Conservation (phyloP, 1,140 invertebrate genomes). For the Heliconius eleuchia region DNA sequence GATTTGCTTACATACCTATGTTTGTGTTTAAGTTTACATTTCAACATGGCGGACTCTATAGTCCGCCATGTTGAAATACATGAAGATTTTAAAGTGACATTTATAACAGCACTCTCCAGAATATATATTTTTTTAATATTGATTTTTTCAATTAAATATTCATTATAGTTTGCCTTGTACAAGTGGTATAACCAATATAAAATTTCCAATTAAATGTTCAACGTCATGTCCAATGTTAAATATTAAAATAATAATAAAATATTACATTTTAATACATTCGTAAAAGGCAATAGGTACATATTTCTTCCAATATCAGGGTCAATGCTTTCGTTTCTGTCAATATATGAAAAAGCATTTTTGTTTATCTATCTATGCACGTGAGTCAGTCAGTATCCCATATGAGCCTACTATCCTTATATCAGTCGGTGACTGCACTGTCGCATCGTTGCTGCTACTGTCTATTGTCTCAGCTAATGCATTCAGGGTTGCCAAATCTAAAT, state of each 20-base stretch:
- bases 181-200: too few species aligned
- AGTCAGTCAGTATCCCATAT: conserved; percentile 2
- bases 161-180: too few species aligned
- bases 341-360: background rate
- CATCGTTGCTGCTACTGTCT: conserved; percentile 40
- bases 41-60: too few species aligned
- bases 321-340: background rate
- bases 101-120: too few species aligned
- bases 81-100: too few species aligned
- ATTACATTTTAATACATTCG: background rate
- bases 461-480: conserved; percentile 46
- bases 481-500: conserved; percentile 41
- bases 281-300: background rate
- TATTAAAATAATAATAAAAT: background rate
- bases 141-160: too few species aligned
- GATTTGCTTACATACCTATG: too few species aligned
- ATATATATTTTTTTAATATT: too few species aligned
- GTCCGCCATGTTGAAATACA: too few species aligned
- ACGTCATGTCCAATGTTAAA: background rate
- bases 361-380: background rate
- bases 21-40: too few species aligned
- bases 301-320: background rate
- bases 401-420: conserved; percentile 17
- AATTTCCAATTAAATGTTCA: too few species aligned
- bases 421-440: conserved; percentile 17